phyloP scores from a whole-genome alignment of 2,113 vertebrate genomes.

The Charina bottae region DNA sequence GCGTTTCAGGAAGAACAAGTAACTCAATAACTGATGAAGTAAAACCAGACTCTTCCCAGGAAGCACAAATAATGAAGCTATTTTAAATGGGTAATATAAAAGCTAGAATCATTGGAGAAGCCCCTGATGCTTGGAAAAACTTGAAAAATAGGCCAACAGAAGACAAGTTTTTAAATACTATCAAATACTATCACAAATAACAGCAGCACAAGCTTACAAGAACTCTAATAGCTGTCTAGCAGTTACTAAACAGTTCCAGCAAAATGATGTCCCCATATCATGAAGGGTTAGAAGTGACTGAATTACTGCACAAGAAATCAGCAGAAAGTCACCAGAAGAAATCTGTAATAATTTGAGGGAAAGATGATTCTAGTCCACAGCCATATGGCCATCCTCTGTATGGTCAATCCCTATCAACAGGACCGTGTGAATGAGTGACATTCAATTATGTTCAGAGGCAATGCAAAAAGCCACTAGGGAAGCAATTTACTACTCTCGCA shows the following conservation, averaged over 20 bases:
- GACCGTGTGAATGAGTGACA: conserved; percentile 75
- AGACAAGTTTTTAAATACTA: background rate
- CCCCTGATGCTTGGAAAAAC: too few relatives aligned
- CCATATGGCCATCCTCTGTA: conserved; percentile 71
- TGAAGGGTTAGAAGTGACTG: background rate
- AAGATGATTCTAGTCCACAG: conserved; percentile 68
- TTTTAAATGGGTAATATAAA: too few relatives aligned
- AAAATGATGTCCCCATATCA: background rate
- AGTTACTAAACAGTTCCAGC: background rate
- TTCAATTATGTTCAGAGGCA: conserved; percentile 78
- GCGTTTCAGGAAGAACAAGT: too few relatives aligned
- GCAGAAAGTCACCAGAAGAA: conserved; percentile 63
- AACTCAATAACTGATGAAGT: too few relatives aligned
- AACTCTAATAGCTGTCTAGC: background rate
- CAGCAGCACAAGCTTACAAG: background rate
- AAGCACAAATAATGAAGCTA: too few relatives aligned
- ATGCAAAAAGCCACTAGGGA: conserved; percentile 76
- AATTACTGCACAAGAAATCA: background rate
- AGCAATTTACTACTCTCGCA: conserved; percentile 72
- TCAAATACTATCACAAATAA: background rate
- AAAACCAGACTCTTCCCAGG: too few relatives aligned
- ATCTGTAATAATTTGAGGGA: conserved; percentile 60
- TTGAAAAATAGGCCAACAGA: too few relatives aligned
- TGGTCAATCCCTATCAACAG: conserved; percentile 69
- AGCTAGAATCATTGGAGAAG: too few relatives aligned